These are phyloP conservation scores for Uropetala carovei DNA, from an alignment of 2,888 invertebrate genomes.

Conservation along the genomic window DNA sequence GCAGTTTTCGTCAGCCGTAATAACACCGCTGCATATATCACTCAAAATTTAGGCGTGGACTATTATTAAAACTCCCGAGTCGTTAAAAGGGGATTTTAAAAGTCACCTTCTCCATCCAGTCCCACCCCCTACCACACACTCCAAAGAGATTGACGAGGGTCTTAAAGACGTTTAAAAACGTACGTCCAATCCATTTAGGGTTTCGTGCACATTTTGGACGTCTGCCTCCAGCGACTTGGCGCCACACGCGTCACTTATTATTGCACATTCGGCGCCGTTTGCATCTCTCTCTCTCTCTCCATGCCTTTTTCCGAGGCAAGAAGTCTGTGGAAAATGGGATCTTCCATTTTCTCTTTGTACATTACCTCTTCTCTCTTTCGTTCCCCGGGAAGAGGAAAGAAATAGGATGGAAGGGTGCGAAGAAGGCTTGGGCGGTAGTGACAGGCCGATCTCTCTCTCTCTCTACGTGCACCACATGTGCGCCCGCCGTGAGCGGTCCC, in stretches of 20 bases:
- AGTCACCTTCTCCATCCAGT: background rate
- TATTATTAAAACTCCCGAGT: background rate
- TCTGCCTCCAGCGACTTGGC: conserved; percentile 47
- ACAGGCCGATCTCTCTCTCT: no score
- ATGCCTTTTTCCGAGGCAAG: background rate
- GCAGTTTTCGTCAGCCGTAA: background rate
- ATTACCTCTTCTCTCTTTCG: no score
- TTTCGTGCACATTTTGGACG: conserved; percentile 44
- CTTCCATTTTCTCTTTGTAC: background rate
- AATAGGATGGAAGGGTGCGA: background rate
- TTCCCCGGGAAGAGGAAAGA: background rate
- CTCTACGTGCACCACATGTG: no score
- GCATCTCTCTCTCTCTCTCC: background rate
- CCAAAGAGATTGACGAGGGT: background rate
- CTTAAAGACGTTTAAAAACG: conserved; percentile 16
- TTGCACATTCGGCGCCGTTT: background rate
- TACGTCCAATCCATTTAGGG: conserved; percentile 54
- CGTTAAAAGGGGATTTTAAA: conserved; percentile 3
- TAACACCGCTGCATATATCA: background rate
- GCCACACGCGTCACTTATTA: conserved; percentile 16
- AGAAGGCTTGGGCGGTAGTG: no score
- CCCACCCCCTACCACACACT: no score
- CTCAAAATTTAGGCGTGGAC: background rate
- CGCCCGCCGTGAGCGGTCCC: no score
- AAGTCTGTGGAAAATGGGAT: background rate